Base-by-base conservation (phyloP, 2,888 invertebrate species). In the Sminthurinus aureus region DNA sequence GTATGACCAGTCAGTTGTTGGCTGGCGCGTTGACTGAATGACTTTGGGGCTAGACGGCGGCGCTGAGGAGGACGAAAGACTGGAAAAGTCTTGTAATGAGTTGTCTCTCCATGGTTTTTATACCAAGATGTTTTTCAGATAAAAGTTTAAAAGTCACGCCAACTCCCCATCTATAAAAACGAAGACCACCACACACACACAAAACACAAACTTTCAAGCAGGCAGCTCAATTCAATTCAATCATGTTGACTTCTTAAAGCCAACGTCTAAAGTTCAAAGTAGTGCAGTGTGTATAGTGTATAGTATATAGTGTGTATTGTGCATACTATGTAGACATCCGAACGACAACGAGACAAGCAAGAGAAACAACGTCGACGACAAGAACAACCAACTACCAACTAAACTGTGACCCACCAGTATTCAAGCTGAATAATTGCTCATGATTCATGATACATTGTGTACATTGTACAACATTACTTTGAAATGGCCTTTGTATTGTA, bases 71-170 rank as follows among this genome's bases (percentile, higher is more conserved):
- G 58, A 71, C 26, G 24, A 71, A 22, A 24, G 24, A 24, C 71
- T 71, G 71, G 71, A 71, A 20, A 69, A 69, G 69, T n/a, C 22
- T 22, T 24, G 71, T 71, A 71, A 71, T 71, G 71, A 26, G 71
- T 24, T 67, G 71, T 26, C 26, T 13, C 71, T 71, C 67, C 71
- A 71, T 71, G 71, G 71, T 71, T 71, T 67, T 67, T 24, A 24
- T 24, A 22, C 71, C 9, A 26, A 71, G 71, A 71, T 71, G 71
- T 71, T 24, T 71, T 26, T 71, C 71, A 71, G 80, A 71, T 73
- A 80, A 80, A 50, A 71, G 22, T 50, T 80, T 13, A 24, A 71
- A 80, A 80, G 80, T 71, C 80, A 80, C 80, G 80, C 80, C 67
- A 80, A 71, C 71, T 69, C 15, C 80, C 71, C 80, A 80, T 76